phyloP scores from a whole-genome alignment of 2,113 vertebrate species.

The Gavialis gangeticus region DNA sequence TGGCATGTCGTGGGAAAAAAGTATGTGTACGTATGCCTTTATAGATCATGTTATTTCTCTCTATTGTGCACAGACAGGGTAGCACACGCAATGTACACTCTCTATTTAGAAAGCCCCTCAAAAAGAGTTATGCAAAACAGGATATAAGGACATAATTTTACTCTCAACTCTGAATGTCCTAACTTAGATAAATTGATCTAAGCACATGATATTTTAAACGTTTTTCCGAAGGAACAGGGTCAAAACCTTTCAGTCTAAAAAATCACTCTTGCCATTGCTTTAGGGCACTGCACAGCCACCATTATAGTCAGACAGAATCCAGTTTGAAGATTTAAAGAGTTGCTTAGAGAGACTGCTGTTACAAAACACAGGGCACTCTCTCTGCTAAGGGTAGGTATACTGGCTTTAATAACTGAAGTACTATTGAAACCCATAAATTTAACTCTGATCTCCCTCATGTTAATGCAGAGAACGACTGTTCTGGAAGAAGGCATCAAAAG shows the following conservation, averaged over 20 bases:
- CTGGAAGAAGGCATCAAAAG: not conserved
- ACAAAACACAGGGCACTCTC: not conserved
- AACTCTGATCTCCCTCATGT: not conserved
- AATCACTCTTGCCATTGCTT: not conserved
- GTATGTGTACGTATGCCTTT: no score
- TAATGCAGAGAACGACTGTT: not conserved
- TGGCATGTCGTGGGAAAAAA: no score
- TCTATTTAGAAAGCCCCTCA: not conserved
- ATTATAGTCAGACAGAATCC: not conserved
- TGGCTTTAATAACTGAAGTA: not conserved
- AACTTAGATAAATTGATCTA: not conserved
- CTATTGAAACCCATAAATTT: not conserved
- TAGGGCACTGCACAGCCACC: not conserved
- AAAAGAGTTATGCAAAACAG: not conserved
- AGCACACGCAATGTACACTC: not conserved
- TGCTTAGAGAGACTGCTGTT: not conserved
- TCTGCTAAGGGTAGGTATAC: not conserved
- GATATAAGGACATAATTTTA: not conserved
- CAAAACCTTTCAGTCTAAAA: not conserved
- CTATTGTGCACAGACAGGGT: not conserved
- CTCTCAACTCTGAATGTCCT: not conserved
- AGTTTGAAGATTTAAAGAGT: not conserved
- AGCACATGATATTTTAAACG: not conserved
- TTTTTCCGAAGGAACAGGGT: not conserved
- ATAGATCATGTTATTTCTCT: not conserved